Conservation (phyloP, 1,140 invertebrate genomes). For the Orchesella cincta region DNA sequence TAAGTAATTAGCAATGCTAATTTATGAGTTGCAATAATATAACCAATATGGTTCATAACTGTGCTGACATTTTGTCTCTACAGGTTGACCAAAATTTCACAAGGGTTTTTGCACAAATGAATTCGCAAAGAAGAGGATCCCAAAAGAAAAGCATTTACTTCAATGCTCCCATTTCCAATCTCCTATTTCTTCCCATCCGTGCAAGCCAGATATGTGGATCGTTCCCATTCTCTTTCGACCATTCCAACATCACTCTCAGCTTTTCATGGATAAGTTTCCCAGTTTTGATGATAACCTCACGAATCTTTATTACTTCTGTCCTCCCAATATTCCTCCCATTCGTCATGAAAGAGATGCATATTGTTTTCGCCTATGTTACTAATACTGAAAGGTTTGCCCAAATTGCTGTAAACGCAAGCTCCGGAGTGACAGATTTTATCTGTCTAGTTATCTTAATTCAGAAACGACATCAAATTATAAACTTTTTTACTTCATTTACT, state of each 20-base stretch:
- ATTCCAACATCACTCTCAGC: not conserved
- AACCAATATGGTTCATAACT: too few relatives aligned
- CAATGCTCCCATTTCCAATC: not conserved
- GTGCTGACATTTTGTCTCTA: too few relatives aligned
- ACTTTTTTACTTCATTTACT: not conserved
- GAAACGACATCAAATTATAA: not conserved
- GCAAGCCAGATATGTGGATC: not conserved
- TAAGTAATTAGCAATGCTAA: too few relatives aligned
- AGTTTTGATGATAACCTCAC: not conserved
- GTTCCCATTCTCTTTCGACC: not conserved
- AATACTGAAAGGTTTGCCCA: not conserved
- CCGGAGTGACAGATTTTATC: not conserved
- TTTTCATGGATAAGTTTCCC: not conserved
- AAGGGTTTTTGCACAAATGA: too few relatives aligned
- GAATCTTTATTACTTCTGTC: not conserved
- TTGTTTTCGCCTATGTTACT: not conserved
- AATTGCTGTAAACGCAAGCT: not conserved
- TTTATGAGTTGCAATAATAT: too few relatives aligned
- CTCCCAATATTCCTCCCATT: too few relatives aligned
- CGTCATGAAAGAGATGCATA: not conserved
- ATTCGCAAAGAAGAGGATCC: too few relatives aligned
- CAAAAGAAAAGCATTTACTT: too few relatives aligned
- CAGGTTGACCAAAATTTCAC: too few relatives aligned
- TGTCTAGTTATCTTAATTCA: not conserved
- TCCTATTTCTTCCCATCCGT: not conserved